Base-by-base conservation (phyloP, 1,140 invertebrate species). In the Medauroidea extradentata region DNA sequence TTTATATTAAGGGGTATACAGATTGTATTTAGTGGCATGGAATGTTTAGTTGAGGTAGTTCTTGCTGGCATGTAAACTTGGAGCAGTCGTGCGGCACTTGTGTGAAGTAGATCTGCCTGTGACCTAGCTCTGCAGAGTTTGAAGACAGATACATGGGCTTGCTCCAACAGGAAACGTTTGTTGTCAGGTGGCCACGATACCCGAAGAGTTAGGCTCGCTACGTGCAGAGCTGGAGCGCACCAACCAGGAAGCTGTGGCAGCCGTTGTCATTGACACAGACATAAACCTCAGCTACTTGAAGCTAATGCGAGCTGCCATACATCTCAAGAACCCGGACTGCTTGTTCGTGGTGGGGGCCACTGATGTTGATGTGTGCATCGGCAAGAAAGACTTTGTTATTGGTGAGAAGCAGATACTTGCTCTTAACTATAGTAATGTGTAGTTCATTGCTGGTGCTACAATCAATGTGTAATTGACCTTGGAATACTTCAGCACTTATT, bases 201-300 rank as follows among this genome's bases (percentile, higher is more conserved):
- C 44, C 16, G 25, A 57, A 11, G n/a, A 48, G 23, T n/a, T 46
- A 11, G 23, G 14, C 14, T 11, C 23, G 25, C 44, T 27, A 25
- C n/a, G 11, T 53, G 24, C 19, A 49, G 23, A 48, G 29, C 25
- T 16, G 29, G 27, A 63, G 11, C n/a, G 23, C 13, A 57, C 62
- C 44, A 60, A 67, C 62, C 11, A 43, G 57, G 60, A 67, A 3
- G n/a, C n/a, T n/a, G 55, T 71, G 8, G 67, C 67, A 3, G 69
- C 69, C 8, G 68, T 73, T 1, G 46, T 71, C 14, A 34, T 68
- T 1, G 66, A 70, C 52, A 57, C 53, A 18, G 65, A 64, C 23
- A n/a, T 66, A 11, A 69, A 69, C 49, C 43, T 69, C 16, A 67
- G 53, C 29, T 67, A 52, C n/a, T 14, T 66, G 1, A 60, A 60